Evolutionary conservation across 2,797 vertebrate genomes (phyloP).

Genomic region (Erithacus rubecula): DNA sequence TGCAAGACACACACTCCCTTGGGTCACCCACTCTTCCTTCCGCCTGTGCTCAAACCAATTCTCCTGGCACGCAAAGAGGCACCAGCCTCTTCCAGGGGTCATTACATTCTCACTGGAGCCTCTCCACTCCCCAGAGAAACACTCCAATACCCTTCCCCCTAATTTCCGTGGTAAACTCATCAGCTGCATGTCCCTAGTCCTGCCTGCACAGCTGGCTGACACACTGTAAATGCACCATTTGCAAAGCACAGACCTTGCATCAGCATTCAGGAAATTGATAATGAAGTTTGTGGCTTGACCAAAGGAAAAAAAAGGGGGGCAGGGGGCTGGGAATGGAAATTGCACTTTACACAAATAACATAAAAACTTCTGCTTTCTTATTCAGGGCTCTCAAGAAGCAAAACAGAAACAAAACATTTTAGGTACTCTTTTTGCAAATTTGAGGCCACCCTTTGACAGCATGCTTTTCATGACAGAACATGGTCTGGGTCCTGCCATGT

Average conservation of each 20-base stretch:
- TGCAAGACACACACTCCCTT: background rate
- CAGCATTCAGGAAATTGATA: background rate
- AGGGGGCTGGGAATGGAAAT: fast-evolving
- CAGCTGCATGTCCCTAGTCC: background rate
- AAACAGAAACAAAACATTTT: background rate
- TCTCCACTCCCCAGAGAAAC: background rate
- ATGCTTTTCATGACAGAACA: background rate
- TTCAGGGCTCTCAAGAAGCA: background rate
- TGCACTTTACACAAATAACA: background rate
- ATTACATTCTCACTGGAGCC: background rate
- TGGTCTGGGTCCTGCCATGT: background rate
- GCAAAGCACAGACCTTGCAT: background rate
- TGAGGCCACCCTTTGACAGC: background rate
- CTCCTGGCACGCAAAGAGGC: background rate
- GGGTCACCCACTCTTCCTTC: background rate
- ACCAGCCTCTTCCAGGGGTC: background rate
- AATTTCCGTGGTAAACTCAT: background rate
- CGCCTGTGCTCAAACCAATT: background rate
- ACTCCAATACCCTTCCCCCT: background rate
- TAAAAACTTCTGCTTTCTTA: background rate
- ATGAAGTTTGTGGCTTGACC: background rate
- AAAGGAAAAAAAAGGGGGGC: background rate
- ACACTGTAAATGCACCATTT: background rate
- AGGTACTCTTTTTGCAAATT: background rate
- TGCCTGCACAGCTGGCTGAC: background rate